A percentile compares a stretch with the other conserved stretches of the same genome.
Evolutionary conservation across 2,888 invertebrate genomes (phyloP).

Genomic region (Cryptosula pallasiana): DNA sequence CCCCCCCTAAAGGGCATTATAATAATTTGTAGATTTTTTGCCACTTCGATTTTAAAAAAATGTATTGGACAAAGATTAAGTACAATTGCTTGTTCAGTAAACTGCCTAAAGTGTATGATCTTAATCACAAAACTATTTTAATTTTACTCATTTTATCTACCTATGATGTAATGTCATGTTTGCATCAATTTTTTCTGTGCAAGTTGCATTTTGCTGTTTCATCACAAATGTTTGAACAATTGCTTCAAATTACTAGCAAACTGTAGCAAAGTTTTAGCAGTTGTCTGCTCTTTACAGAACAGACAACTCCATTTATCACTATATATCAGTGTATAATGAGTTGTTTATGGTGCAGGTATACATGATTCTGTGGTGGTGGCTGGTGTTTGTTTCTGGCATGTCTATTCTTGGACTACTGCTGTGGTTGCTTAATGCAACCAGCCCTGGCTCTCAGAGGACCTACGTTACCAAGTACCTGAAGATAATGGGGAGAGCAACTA

Average conservation of each 20-base stretch:
- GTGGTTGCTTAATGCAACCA: slow-evolving; percentile 33
- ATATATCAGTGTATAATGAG: no score
- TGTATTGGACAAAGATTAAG: neutral
- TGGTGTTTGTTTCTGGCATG: slow-evolving; percentile 25
- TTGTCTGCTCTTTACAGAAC: no score
- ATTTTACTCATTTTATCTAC: no score
- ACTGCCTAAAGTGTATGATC: no score
- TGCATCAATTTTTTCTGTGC: no score
- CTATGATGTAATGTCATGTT: no score
- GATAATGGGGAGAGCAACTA: slow-evolving; percentile 49
- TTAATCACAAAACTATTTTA: no score
- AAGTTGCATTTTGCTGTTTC: no score
- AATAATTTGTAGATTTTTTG: neutral
- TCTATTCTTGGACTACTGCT: slow-evolving; percentile 25
- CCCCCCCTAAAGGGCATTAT: neutral
- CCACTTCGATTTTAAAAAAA: neutral
- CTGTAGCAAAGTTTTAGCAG: no score
- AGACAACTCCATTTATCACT: no score
- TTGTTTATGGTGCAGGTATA: slow-evolving; percentile 26
- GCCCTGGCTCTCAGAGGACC: slow-evolving; percentile 30
- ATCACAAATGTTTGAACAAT: no score
- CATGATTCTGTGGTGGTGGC: slow-evolving; percentile 31
- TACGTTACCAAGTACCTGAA: slow-evolving; percentile 55
- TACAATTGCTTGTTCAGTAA: neutral
- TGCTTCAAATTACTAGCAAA: no score